Conservation (phyloP, 2,888 invertebrate species). For the Argynnis bischoffii region DNA sequence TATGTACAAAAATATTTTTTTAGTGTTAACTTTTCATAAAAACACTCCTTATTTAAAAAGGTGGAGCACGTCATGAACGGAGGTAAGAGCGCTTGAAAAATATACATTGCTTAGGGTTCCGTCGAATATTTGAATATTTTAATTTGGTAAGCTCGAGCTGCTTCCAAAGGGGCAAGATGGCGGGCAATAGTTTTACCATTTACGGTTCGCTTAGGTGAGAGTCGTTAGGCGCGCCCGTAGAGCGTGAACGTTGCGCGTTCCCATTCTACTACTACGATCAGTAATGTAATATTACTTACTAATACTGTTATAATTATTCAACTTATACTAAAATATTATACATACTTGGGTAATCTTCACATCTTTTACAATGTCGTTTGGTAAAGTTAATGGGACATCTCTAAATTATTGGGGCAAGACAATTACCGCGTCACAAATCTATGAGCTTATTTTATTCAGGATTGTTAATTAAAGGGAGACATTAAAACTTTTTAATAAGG, state of each 20-base stretch:
- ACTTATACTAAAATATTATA: too few species aligned
- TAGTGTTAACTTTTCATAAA: constrained; percentile 17
- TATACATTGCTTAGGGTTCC: constrained; percentile 20
- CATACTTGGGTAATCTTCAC: too few species aligned
- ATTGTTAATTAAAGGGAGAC: too few species aligned
- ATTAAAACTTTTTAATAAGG: too few species aligned
- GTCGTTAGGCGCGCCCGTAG: constrained; percentile 26
- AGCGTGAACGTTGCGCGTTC: constrained; percentile 21
- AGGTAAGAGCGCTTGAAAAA: constrained; percentile 19
- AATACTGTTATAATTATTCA: too few species aligned
- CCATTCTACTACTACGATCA: background rate
- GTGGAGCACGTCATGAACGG: constrained; percentile 14
- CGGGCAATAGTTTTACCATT: constrained; percentile 24
- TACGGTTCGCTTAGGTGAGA: constrained; percentile 22
- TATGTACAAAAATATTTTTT: constrained; percentile 14
- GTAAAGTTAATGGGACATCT: too few species aligned
- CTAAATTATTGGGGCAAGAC: too few species aligned
- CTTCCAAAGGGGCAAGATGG: constrained; percentile 20
- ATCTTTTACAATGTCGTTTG: too few species aligned
- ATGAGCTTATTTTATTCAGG: too few species aligned
- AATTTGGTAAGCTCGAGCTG: constrained; percentile 26
- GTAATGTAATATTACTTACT: background rate
- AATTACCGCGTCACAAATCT: too few species aligned
- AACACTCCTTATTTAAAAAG: constrained; percentile 12
- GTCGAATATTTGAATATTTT: constrained; percentile 24